A percentile compares a stretch with the other conserved stretches of the same genome.
Evolutionary conservation across 2,888 invertebrate genomes (phyloP).

Genomic region (Opisthograptis luteolata): DNA sequence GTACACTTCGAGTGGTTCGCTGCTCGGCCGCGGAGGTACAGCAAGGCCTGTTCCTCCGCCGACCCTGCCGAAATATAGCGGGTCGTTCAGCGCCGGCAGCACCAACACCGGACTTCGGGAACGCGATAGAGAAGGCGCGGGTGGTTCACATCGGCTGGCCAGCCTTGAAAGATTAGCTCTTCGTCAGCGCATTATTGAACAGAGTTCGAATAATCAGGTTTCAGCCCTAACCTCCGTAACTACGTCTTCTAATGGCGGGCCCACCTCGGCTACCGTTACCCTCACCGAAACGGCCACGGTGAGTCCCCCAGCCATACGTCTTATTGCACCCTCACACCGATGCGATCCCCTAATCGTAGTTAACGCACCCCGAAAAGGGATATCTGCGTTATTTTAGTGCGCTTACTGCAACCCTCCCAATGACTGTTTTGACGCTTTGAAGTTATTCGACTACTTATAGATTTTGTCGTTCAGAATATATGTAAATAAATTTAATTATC

Average conservation of each 20-base stretch:
- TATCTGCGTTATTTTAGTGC: slow-evolving; percentile 67
- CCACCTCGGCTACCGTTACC: slow-evolving; percentile 79
- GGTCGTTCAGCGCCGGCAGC: slow-evolving; percentile 90
- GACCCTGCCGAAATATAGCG: slow-evolving; percentile 91
- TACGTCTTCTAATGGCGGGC: slow-evolving; percentile 67
- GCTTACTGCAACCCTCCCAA: slow-evolving; percentile 39
- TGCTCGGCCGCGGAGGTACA: slow-evolving; percentile 85
- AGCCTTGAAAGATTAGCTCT: slow-evolving; percentile 93
- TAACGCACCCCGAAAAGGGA: slow-evolving; percentile 74
- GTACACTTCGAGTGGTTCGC: slow-evolving; percentile 86
- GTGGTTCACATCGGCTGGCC: slow-evolving; percentile 91
- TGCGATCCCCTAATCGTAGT: slow-evolving; percentile 74
- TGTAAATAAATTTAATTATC: not conserved
- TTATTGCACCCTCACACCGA: slow-evolving; percentile 71
- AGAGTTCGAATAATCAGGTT: slow-evolving; percentile 82
- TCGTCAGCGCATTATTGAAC: slow-evolving; percentile 92
- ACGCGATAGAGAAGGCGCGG: slow-evolving; percentile 87
- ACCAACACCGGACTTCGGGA: slow-evolving; percentile 86
- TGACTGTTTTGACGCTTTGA: slow-evolving; percentile 23
- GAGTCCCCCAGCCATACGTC: slow-evolving; percentile 77
- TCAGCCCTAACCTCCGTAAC: slow-evolving; percentile 48
- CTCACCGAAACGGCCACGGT: slow-evolving; percentile 83
- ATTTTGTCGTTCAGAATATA: not conserved
- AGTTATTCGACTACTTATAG: not conserved
- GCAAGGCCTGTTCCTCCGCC: slow-evolving; percentile 90